Conservation (phyloP, 1,140 invertebrate genomes). For the Forficula auricularia region DNA sequence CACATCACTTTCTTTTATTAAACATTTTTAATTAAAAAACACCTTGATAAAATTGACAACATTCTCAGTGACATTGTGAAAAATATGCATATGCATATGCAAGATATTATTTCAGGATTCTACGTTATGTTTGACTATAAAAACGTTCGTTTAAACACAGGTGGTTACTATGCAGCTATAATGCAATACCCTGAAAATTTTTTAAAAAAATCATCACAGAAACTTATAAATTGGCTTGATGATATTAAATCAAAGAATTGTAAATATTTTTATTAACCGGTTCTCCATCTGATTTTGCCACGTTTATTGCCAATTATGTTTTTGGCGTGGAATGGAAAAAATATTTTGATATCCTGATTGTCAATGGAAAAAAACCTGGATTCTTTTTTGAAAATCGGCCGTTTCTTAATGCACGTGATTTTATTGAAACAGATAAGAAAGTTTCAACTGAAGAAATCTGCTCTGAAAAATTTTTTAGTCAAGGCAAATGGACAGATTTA, state of each 20-base stretch:
- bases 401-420: constrained; percentile 33
- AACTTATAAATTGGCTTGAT: too few species aligned
- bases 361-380: constrained; percentile 54
- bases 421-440: constrained; percentile 23
- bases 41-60: too few species aligned
- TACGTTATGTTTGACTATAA: too few species aligned
- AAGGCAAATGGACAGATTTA: constrained; percentile 37
- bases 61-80: too few species aligned
- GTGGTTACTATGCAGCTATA: too few species aligned
- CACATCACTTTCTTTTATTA: too few species aligned
- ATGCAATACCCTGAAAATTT: too few species aligned
- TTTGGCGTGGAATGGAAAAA: constrained; percentile 51
- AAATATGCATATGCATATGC: too few species aligned
- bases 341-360: constrained; percentile 53
- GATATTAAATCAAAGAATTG: constrained; percentile 24
- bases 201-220: too few species aligned
- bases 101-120: too few species aligned
- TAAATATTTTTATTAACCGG: constrained; percentile 57
- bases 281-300: constrained; percentile 52
- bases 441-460: constrained; percentile 24
- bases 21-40: too few species aligned
- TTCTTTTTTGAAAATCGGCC: constrained; percentile 46
- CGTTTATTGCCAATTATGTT: constrained; percentile 39
- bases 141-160: too few species aligned
- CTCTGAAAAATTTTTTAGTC: constrained; percentile 34